Evolutionary conservation across 2,888 invertebrate genomes (phyloP).

Genomic region (Lasiommata megera): DNA sequence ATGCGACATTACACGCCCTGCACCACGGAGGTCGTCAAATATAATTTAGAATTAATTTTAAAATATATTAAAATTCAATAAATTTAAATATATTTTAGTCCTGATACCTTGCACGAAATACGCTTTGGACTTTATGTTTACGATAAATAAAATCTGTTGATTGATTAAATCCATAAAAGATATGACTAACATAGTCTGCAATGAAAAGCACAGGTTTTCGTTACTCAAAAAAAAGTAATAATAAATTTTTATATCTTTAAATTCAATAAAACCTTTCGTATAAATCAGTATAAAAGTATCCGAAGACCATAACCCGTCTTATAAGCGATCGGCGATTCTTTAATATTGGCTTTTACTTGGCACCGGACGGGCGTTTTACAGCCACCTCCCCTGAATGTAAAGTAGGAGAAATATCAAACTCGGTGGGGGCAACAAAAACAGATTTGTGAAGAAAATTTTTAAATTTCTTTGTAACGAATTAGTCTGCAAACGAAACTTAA

Average conservation of each 20-base stretch:
- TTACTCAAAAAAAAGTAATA: background rate
- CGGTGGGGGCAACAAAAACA: conserved; percentile 38
- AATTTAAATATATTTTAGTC: too few species aligned
- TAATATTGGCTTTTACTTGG: conserved; percentile 38
- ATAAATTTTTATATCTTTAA: conserved; percentile 19
- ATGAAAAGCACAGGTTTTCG: background rate
- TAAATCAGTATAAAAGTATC: conserved; percentile 30
- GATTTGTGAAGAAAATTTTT: conserved; percentile 28
- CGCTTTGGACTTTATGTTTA: too few species aligned
- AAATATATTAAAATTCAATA: too few species aligned
- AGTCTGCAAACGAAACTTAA: too few species aligned
- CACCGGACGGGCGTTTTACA: conserved; percentile 38
- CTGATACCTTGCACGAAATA: too few species aligned
- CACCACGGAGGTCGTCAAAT: too few species aligned
- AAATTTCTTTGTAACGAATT: background rate
- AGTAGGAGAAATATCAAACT: conserved; percentile 39
- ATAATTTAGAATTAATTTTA: too few species aligned
- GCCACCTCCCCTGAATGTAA: conserved; percentile 38
- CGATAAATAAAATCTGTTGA: background rate
- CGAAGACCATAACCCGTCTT: conserved; percentile 29
- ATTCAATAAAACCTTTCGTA: conserved; percentile 25
- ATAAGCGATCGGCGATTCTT: conserved; percentile 34
- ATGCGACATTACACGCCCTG: too few species aligned
- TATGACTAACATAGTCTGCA: background rate
- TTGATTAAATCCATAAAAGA: background rate